These are phyloP conservation scores for Vireo griseus DNA, from an alignment of 2,797 vertebrate species.

Conservation along the genomic window DNA sequence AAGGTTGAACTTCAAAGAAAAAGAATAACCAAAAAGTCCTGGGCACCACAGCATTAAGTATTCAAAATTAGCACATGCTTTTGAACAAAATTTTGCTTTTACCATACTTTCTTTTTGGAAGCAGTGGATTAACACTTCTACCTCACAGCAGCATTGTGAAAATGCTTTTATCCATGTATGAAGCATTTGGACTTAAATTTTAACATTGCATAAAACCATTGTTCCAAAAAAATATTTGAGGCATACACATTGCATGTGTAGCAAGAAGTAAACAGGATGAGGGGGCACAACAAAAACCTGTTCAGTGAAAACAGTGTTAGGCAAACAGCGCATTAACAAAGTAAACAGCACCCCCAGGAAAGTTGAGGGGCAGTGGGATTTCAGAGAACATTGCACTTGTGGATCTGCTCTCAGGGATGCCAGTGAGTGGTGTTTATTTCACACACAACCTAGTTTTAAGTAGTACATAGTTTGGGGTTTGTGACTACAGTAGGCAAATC, in stretches of 20 bases:
- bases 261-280: not conserved
- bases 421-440: not conserved
- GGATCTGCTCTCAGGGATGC: not conserved
- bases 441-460: not conserved
- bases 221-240: not conserved
- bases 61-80: not conserved
- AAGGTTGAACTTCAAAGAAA: not conserved
- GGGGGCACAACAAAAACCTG: not conserved
- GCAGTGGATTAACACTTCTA: not conserved
- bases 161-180: not conserved
- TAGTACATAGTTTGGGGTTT: not conserved
- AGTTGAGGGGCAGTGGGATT: not conserved
- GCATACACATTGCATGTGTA: too few relatives aligned
- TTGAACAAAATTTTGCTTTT: not conserved
- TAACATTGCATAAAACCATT: not conserved
- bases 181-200: not conserved
- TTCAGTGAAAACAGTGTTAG: not conserved
- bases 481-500: not conserved
- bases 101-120: not conserved
- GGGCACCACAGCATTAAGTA: not conserved
- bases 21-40: not conserved
- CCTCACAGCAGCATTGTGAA: not conserved
- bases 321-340: not conserved
- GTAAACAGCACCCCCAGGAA: not conserved
- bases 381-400: rapidly evolving